Base-by-base conservation (phyloP, 2,888 invertebrate genomes). In the Ephialtes manifestator region DNA sequence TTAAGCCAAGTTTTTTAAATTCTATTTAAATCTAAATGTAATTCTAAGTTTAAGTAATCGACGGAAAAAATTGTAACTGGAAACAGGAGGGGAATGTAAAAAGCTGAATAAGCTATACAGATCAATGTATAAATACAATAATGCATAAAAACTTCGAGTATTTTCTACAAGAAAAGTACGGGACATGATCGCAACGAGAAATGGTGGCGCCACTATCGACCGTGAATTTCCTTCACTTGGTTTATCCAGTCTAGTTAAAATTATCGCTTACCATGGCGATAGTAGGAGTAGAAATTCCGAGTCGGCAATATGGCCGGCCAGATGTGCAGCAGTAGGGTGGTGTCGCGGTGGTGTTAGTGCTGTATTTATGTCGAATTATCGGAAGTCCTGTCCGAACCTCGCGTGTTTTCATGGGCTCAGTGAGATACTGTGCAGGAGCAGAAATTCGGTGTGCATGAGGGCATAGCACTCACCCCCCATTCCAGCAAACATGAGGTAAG, bases 361-460 rank as follows among this genome's bases (percentile, higher is more conserved):
- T 91, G 90, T 91, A 92, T 93, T 92, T 93, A 94, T 94, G 94
- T 93, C 94, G 92, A 92, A 93, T 91, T 92, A 93, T 90, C 92
- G 93, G 88, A 93, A 93, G 89, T 94, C 93, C 89, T 93, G 93
- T 90, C 93, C 92, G 89, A 92, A 93, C 92, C 92, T 93, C 92
- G 93, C 92, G 92, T 94, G 93, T 92, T 93, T 94, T 93, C 92
- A 94, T 94, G 94, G 93, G 91, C 93, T 94, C 92, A 92, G 94
- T 90, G 94, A 94, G 89, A 92, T 93, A 90, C 88, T 93, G 89
- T 92, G 93, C 90, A 92, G 92, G 85, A 92, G 92, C 89, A 92
- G 92, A 87, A 92, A 93, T 89, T 90, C 91, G 89, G 89, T 89
- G 91, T 92, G 93, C 92, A 91, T 92, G 93, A 94, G 91, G 91